Conservation (phyloP, 1,140 invertebrate genomes). For the Scaptomyza graminum region DNA sequence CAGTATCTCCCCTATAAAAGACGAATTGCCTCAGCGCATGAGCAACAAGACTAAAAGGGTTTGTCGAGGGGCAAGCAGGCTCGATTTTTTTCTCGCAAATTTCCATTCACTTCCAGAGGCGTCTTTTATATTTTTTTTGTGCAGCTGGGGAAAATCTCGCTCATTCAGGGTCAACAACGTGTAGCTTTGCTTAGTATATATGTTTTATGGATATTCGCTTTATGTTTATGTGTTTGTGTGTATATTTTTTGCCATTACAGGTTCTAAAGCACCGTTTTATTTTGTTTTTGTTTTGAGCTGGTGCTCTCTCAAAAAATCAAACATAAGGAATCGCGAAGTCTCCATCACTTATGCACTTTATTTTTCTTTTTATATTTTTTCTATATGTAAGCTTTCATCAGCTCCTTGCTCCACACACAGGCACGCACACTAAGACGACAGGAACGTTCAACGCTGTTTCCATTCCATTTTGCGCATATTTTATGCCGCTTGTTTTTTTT, state of each 20-base stretch:
- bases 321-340: not conserved
- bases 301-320: conserved; percentile 1
- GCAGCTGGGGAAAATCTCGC: conserved; percentile 44
- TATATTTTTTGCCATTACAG: conserved; percentile 64
- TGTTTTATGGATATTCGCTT: conserved; percentile 4
- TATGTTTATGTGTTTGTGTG: conserved; percentile 18
- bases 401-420: conserved; percentile 6
- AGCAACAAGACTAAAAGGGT: conserved; percentile 5
- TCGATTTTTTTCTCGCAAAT: conserved; percentile 15
- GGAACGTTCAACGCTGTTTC: not conserved
- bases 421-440: not conserved
- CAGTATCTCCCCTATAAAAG: conserved; percentile 1
- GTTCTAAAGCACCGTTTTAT: conserved; percentile 48
- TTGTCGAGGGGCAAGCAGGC: not conserved
- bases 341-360: not conserved
- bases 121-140: conserved; percentile 8
- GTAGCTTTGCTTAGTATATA: conserved; percentile 15
- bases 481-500: not conserved
- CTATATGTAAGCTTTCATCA: conserved; percentile 6
- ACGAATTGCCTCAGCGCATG: conserved; percentile 33
- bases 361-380: conserved; percentile 7
- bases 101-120: conserved; percentile 21
- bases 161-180: conserved; percentile 68
- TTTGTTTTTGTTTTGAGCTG: conserved; percentile 16
- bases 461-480: not conserved